Evolutionary conservation across 2,113 vertebrate species (phyloP).

Genomic region (Nerophis lumbriciformis): DNA sequence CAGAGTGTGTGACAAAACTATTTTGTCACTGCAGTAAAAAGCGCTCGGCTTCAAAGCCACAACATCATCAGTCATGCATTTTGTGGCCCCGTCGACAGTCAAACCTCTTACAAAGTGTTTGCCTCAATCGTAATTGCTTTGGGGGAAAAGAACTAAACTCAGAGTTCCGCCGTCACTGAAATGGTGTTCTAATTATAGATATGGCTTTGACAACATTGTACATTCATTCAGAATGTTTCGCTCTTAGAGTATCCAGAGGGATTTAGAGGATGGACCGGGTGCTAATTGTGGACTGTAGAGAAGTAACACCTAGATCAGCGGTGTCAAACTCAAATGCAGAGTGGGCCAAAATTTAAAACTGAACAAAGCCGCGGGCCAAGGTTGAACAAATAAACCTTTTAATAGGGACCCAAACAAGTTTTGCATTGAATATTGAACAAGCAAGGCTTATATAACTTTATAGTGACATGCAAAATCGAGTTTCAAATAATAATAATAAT

Average conservation of each 20-base stretch:
- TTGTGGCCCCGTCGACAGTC: constrained; percentile 66
- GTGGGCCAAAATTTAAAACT: too few relatives aligned
- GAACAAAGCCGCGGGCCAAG: too few relatives aligned
- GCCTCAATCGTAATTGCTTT: constrained; percentile 62
- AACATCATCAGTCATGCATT: constrained; percentile 52
- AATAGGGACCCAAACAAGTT: too few relatives aligned
- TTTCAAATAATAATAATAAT: too few relatives aligned
- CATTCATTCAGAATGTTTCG: constrained; percentile 33
- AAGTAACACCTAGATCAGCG: not conserved
- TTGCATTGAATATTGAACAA: too few relatives aligned
- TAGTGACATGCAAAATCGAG: too few relatives aligned
- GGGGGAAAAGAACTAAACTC: constrained; percentile 41
- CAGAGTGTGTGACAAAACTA: constrained; percentile 49
- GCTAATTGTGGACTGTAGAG: constrained; percentile 5
- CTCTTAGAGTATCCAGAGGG: constrained; percentile 2
- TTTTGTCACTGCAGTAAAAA: constrained; percentile 48
- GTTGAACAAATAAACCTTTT: too few relatives aligned
- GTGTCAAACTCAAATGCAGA: too few relatives aligned
- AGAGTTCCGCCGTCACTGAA: constrained; percentile 47
- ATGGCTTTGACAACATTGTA: constrained; percentile 46
- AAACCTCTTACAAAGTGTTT: constrained; percentile 64
- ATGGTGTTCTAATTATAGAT: constrained; percentile 61
- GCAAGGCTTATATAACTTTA: too few relatives aligned
- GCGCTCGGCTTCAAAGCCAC: constrained; percentile 52
- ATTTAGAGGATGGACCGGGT: too few relatives aligned